phyloP scores from a whole-genome alignment of 2,888 invertebrate species.

The Eristalis tenax region DNA sequence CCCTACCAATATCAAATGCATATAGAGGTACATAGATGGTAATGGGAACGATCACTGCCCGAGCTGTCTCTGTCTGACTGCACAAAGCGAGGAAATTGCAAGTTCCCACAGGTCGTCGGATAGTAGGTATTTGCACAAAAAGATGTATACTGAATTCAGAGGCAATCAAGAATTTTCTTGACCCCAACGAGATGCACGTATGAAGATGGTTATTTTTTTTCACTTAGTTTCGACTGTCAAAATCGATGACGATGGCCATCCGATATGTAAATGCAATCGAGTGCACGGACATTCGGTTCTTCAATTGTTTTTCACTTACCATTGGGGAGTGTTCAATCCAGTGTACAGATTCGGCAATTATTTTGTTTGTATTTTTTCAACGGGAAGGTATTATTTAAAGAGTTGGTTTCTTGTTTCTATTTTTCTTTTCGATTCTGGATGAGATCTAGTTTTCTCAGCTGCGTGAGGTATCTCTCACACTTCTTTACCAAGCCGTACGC shows the following conservation, averaged over 20 bases:
- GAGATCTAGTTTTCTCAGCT: constrained; percentile 56
- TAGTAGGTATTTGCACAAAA: neutral
- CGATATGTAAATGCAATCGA: constrained; percentile 12
- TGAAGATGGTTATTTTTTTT: constrained; percentile 1
- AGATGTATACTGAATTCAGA: neutral
- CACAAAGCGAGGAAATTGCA: neutral
- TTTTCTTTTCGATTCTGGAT: constrained; percentile 13
- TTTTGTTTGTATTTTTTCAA: neutral
- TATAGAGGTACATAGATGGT: neutral
- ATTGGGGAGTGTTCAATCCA: neutral
- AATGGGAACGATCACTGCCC: neutral
- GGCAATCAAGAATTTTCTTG: neutral
- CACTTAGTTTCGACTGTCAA: constrained; percentile 50
- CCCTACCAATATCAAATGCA: constrained; percentile 34
- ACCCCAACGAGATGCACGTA: neutral
- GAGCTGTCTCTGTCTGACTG: neutral
- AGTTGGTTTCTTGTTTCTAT: constrained; percentile 11
- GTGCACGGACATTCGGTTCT: neutral
- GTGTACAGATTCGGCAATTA: neutral
- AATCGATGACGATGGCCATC: constrained; percentile 68
- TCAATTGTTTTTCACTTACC: constrained; percentile 36
- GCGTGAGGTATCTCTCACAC: constrained; percentile 56
- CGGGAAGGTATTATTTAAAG: neutral
- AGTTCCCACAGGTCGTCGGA: neutral
- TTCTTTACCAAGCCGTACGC: constrained; percentile 21